Evolutionary conservation across 1,140 invertebrate genomes (phyloP).

Genomic region (Magallana ariakensis): DNA sequence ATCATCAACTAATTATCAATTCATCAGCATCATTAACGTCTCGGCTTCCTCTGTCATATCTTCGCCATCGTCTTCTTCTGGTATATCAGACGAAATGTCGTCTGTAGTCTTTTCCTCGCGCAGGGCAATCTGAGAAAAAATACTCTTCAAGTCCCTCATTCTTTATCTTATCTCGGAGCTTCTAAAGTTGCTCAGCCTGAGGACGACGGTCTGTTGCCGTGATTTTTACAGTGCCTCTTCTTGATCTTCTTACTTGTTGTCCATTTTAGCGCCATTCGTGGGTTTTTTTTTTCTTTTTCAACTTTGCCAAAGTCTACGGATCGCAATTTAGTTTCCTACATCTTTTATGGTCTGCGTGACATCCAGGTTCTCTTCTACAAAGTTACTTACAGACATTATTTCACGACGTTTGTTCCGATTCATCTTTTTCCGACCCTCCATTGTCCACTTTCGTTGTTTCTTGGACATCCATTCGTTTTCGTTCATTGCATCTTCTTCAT

Average conservation of each 20-base stretch:
- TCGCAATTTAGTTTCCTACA: background rate
- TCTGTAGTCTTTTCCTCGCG: background rate
- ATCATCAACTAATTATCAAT: background rate
- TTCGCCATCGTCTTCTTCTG: background rate
- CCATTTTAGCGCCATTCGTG: background rate
- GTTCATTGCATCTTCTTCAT: background rate
- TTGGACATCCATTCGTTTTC: background rate
- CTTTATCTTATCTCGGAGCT: background rate
- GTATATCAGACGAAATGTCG: background rate
- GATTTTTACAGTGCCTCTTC: background rate
- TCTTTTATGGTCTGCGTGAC: background rate
- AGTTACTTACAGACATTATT: background rate
- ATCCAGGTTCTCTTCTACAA: background rate
- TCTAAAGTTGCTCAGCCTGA: background rate
- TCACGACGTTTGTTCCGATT: background rate
- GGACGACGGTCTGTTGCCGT: background rate
- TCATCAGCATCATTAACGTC: background rate
- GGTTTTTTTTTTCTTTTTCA: background rate
- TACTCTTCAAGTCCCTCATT: background rate
- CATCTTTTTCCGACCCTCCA: background rate
- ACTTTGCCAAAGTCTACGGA: background rate
- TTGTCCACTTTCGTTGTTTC: background rate
- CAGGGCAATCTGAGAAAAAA: background rate
- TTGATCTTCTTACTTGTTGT: background rate
- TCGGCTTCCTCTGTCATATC: background rate